Conservation (phyloP, 2,797 vertebrate species). For the Leucoraja ocellata region DNA sequence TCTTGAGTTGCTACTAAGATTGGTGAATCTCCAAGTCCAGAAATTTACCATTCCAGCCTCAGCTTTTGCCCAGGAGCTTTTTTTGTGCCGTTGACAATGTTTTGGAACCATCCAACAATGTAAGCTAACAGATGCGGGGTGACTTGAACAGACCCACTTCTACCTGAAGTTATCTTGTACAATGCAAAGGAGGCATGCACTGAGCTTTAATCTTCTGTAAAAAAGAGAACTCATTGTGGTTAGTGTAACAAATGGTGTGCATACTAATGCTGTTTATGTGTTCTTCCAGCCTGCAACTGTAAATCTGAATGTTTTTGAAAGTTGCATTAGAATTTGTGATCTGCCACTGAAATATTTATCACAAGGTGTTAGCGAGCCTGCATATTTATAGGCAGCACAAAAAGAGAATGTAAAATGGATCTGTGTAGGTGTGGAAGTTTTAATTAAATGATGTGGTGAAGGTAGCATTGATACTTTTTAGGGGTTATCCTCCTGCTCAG, state of each 20-base stretch:
- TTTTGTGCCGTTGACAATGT: not conserved
- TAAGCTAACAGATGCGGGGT: not conserved
- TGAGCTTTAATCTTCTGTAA: not conserved
- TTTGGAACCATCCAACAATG: not conserved
- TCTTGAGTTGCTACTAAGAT: too few relatives aligned
- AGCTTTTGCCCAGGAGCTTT: not conserved
- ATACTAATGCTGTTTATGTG: not conserved
- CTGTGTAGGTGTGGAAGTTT: not conserved
- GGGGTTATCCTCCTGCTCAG: not conserved
- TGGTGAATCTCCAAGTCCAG: not conserved
- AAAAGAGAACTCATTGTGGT: not conserved
- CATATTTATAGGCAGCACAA: not conserved
- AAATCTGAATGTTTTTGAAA: not conserved
- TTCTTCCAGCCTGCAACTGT: not conserved
- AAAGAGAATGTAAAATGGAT: not conserved
- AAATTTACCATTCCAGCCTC: not conserved
- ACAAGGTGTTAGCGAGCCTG: not conserved
- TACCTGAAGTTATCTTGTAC: not conserved
- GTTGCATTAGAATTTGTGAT: not conserved
- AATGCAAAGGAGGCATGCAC: not conserved
- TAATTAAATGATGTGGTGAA: not conserved
- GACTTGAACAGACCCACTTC: not conserved
- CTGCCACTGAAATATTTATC: constrained; percentile 7
- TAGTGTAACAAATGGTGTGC: not conserved
- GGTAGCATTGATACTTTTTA: not conserved